phyloP scores from a whole-genome alignment of 2,113 vertebrate species.

The Himantopus leucocephalus region DNA sequence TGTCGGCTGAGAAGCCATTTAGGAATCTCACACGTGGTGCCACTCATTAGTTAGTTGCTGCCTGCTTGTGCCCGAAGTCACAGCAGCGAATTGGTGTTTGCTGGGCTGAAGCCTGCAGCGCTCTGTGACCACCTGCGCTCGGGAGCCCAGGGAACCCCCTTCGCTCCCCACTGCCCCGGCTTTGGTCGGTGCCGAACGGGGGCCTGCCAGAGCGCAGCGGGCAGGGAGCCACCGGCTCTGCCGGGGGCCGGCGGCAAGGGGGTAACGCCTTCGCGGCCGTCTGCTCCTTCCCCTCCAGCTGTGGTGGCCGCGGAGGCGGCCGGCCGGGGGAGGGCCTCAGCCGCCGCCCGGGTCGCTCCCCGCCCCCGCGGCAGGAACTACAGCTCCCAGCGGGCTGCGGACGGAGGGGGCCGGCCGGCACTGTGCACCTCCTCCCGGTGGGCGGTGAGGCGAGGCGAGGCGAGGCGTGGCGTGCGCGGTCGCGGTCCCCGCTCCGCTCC shows the following conservation, averaged over 20 bases:
- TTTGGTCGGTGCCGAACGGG: fast-evolving
- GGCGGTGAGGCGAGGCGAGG: not conserved
- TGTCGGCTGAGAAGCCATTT: fast-evolving
- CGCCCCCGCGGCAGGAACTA: not conserved
- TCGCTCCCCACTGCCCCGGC: fast-evolving
- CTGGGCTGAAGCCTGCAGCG: fast-evolving
- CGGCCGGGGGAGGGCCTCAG: not conserved
- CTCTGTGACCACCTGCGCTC: fast-evolving
- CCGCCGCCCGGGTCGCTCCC: not conserved
- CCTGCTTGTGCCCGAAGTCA: fast-evolving
- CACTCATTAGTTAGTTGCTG: fast-evolving
- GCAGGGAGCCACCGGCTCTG: not conserved
- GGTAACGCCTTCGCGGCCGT: fast-evolving
- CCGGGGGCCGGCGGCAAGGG: no score
- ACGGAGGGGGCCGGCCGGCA: not conserved
- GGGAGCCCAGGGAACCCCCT: fast-evolving
- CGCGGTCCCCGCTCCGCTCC: not conserved
- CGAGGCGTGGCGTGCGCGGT: no score
- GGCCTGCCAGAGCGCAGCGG: not conserved
- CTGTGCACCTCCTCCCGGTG: not conserved
- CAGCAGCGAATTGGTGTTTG: fast-evolving
- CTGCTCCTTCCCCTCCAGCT: fast-evolving
- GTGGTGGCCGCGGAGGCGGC: not conserved
- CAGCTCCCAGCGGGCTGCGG: not conserved
- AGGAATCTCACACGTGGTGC: fast-evolving